A percentile compares a stretch with the other conserved stretches of the same genome.
Evolutionary conservation across 2,797 vertebrate species (phyloP).

Genomic region (Champsocephalus gunnari): DNA sequence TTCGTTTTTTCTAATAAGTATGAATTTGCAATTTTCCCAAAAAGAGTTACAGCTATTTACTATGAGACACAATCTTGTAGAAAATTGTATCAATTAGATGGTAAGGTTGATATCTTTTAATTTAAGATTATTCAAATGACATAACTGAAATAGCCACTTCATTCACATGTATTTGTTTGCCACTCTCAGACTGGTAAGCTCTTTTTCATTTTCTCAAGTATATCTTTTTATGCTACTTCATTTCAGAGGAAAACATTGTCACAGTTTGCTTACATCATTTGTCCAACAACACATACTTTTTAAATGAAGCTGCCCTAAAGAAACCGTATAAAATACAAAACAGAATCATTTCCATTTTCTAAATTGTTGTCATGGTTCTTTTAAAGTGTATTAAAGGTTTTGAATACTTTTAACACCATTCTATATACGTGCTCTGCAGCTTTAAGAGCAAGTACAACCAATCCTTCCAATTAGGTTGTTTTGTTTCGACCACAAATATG

Average conservation of each 20-base stretch:
- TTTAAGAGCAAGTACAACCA: constrained; percentile 12
- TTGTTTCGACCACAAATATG: constrained; percentile 43
- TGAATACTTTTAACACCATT: neutral
- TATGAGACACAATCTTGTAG: neutral
- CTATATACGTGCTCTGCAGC: neutral
- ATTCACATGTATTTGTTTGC: neutral
- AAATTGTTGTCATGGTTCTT: neutral
- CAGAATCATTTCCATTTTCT: neutral
- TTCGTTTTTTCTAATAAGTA: neutral
- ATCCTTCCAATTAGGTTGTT: constrained; percentile 1
- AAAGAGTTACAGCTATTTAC: neutral
- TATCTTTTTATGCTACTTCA: neutral
- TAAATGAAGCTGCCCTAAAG: neutral
- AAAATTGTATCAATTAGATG: neutral
- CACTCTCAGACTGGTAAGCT: neutral
- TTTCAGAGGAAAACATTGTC: neutral
- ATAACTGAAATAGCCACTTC: neutral
- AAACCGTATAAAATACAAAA: neutral
- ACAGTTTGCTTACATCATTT: neutral
- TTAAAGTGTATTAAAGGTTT: constrained; percentile 1
- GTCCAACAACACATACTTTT: neutral
- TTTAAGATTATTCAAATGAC: neutral
- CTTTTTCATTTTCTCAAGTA: neutral
- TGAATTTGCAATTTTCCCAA: neutral
- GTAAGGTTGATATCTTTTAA: neutral